A percentile compares a stretch with the other conserved stretches of the same genome.
Conservation (phyloP, 2,797 vertebrate species). For the Loriculus beryllinus region DNA sequence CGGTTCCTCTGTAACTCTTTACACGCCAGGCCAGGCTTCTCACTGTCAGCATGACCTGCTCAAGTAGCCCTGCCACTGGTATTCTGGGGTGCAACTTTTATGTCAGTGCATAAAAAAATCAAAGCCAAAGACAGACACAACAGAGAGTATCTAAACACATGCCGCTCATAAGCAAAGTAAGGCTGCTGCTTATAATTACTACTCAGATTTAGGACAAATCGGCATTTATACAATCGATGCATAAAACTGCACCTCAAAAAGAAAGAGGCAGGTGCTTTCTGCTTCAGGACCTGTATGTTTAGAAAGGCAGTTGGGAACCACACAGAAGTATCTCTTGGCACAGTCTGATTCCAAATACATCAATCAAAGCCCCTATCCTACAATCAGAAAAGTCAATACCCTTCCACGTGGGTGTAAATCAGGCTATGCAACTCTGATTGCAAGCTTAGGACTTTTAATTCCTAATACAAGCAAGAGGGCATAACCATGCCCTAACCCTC, state of each 20-base stretch:
- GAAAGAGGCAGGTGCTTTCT: not conserved
- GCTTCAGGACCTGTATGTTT: not conserved
- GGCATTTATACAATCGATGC: not conserved
- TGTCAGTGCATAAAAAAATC: not conserved
- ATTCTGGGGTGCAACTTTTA: not conserved
- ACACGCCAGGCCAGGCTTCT: not conserved
- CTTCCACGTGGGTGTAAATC: not conserved
- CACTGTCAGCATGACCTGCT: not conserved
- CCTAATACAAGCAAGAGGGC: slow-evolving; percentile 36
- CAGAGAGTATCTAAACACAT: accelerated
- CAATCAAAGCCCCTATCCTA: slow-evolving; percentile 12
- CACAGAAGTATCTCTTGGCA: not conserved
- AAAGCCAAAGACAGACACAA: not conserved
- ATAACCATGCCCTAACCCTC: slow-evolving; percentile 48
- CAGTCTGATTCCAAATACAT: slow-evolving; percentile 5
- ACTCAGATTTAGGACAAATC: not conserved
- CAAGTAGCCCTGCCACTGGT: not conserved
- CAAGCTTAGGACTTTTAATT: slow-evolving; percentile 50
- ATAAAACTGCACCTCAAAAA: not conserved
- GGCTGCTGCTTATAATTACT: not conserved
- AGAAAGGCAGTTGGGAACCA: not conserved
- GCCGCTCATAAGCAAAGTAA: not conserved
- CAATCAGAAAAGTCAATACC: slow-evolving; percentile 40
- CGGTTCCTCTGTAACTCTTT: slow-evolving; percentile 63
- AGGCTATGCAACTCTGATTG: slow-evolving; percentile 36